phyloP scores from a whole-genome alignment of 2,113 vertebrate genomes.

The Semicossyphus pulcher region DNA sequence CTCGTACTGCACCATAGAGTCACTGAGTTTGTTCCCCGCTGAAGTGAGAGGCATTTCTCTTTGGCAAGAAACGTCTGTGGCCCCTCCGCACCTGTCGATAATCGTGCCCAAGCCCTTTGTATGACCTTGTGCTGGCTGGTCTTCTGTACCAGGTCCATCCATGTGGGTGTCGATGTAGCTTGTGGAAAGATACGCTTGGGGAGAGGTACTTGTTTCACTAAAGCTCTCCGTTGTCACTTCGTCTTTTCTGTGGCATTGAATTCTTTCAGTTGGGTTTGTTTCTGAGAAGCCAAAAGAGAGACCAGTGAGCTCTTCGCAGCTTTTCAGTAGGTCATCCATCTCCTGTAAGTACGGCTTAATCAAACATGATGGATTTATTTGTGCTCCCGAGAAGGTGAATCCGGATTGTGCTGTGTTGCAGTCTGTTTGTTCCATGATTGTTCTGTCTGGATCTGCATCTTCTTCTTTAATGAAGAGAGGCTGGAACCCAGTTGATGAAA shows the following conservation, averaged over 20 bases:
- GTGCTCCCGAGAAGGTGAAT: conserved; percentile 13
- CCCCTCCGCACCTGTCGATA: conserved; percentile 1
- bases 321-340: conserved; percentile 76
- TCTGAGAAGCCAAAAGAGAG: conserved; percentile 52
- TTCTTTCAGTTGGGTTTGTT: conserved; percentile 12
- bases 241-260: not conserved
- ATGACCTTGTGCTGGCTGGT: not conserved
- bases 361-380: conserved; percentile 17
- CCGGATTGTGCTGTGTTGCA: conserved; percentile 13
- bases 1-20: conserved; percentile 74
- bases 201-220: conserved; percentile 24
- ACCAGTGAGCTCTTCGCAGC: conserved; percentile 62
- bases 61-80: not conserved
- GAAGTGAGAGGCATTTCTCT: conserved; percentile 66
- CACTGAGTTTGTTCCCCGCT: conserved; percentile 66
- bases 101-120: not conserved
- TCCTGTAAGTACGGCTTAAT: conserved; percentile 68
- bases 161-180: conserved; percentile 62
- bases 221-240: conserved; percentile 12
- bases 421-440: conserved; percentile 31
- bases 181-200: conserved; percentile 49
- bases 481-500: conserved; percentile 27
- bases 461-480: conserved; percentile 77
- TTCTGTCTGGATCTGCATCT: conserved; percentile 23
- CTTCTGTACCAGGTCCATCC: conserved; percentile 27